Evolutionary conservation across 2,888 invertebrate genomes (phyloP).

Genomic region (Nomada flava): DNA sequence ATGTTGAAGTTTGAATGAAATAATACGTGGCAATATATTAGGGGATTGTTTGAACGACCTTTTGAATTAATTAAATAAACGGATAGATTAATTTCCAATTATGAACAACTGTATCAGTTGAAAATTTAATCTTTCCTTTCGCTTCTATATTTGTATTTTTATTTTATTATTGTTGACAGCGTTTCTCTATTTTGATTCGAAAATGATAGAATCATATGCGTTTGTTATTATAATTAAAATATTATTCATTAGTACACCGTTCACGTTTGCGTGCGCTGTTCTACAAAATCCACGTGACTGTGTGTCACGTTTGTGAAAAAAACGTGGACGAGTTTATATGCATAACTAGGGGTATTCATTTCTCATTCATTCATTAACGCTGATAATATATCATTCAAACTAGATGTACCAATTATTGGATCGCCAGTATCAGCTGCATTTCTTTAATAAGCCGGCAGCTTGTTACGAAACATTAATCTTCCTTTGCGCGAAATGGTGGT

Average conservation of each 20-base stretch:
- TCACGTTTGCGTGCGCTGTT: no score
- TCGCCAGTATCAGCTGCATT: neutral
- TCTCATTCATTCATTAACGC: conserved; percentile 12
- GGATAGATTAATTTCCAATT: neutral
- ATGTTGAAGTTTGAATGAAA: no score
- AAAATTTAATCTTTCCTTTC: no score
- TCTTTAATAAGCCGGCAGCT: conserved; percentile 9
- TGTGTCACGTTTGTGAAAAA: conserved; percentile 19
- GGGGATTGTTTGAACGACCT: no score
- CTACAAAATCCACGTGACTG: neutral
- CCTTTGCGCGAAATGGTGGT: neutral
- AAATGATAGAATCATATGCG: no score
- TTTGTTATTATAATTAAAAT: no score
- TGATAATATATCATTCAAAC: conserved; percentile 4
- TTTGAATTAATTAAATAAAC: no score
- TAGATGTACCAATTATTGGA: neutral
- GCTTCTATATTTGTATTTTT: neutral
- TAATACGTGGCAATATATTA: no score
- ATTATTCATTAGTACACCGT: no score
- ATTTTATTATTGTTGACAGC: neutral
- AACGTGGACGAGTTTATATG: neutral
- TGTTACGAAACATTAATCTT: conserved; percentile 16
- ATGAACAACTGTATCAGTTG: neutral
- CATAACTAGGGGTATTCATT: conserved; percentile 1
- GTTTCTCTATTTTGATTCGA: no score